A percentile compares a stretch with the other conserved stretches of the same genome.
Conservation (phyloP, 2,113 vertebrate species). For the Ardeotis arabs region DNA sequence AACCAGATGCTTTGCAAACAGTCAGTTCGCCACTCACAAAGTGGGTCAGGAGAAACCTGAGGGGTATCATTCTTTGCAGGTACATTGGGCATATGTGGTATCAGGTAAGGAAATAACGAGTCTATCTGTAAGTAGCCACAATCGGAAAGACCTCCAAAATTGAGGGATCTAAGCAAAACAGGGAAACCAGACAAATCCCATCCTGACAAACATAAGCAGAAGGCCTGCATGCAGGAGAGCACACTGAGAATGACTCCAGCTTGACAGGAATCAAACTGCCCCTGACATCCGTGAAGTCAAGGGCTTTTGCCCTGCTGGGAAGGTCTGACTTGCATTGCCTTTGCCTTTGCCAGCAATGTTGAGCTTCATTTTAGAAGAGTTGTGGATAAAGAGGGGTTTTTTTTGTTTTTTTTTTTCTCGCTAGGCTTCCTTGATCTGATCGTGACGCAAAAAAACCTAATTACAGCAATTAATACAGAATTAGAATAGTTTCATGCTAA, state of each 20-base stretch:
- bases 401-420: neutral
- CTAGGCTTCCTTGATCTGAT: constrained; percentile 67
- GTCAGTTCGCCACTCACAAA: neutral
- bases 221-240: neutral
- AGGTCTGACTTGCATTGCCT: neutral
- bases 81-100: neutral
- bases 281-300: neutral
- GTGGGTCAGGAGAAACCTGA: neutral
- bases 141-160: neutral
- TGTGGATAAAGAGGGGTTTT: constrained; percentile 4
- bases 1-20: constrained; percentile 25
- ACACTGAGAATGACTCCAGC: neutral
- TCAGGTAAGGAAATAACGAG: rapidly evolving
- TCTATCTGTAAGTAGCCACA: neutral
- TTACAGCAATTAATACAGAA: constrained; percentile 72
- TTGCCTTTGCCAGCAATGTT: constrained; percentile 8
- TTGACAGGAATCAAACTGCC: neutral
- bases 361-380: constrained; percentile 1
- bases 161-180: neutral
- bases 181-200: neutral
- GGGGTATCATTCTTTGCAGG: neutral
- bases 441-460: constrained; percentile 70
- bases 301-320: neutral
- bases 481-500: constrained; percentile 71
- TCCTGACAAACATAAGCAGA: neutral